Evolutionary conservation across 2,797 vertebrate species (phyloP).

Genomic region (Vultur gryphus): DNA sequence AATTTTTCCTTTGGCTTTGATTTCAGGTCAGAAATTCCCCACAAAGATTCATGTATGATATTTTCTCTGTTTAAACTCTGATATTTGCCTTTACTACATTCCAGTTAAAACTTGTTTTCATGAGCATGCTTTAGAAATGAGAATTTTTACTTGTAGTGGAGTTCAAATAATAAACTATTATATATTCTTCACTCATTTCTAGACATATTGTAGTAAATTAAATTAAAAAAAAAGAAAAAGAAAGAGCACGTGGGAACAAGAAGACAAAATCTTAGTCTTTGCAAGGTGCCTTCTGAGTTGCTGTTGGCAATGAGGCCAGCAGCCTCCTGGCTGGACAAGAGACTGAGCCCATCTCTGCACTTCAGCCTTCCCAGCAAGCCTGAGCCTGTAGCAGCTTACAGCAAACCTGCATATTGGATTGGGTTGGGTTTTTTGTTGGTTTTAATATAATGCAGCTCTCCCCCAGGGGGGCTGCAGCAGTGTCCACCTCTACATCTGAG

Average conservation of each 20-base stretch:
- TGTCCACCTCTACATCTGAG: neutral
- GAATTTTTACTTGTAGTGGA: neutral
- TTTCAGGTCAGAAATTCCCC: neutral
- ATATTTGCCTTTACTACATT: neutral
- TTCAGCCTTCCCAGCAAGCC: neutral
- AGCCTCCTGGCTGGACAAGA: neutral
- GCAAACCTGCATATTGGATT: neutral
- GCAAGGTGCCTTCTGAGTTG: neutral
- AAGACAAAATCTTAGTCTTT: neutral
- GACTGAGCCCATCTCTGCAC: neutral
- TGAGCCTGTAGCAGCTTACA: neutral
- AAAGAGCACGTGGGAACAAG: neutral
- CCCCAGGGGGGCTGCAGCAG: neutral
- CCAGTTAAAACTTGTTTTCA: neutral
- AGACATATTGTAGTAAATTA: neutral
- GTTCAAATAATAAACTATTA: neutral
- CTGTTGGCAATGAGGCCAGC: neutral
- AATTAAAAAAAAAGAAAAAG: neutral
- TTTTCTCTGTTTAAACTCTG: neutral
- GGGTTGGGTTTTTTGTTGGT: neutral
- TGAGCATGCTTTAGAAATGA: neutral
- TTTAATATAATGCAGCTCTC: neutral
- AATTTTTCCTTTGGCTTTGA: neutral
- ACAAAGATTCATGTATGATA: neutral
- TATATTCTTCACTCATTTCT: neutral